phyloP scores from a whole-genome alignment of 2,888 invertebrate species.

The Melipona beecheii region DNA sequence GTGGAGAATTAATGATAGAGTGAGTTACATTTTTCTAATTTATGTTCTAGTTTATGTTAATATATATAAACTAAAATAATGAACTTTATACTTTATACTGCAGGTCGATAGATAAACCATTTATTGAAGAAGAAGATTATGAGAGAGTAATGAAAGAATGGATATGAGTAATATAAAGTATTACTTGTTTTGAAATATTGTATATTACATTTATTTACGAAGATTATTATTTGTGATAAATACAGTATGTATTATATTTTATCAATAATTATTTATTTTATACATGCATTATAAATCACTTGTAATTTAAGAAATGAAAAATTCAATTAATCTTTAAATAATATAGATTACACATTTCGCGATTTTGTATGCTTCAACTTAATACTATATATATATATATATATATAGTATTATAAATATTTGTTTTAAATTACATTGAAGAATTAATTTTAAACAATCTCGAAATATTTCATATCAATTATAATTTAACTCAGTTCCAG shows the following conservation, averaged over 20 bases:
- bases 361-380: neutral
- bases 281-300: conserved; percentile 23
- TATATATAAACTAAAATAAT: conserved; percentile 18
- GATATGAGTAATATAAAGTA: conserved; percentile 86
- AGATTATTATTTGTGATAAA: conserved; percentile 35
- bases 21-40: conserved; percentile 76
- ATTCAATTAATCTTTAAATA: neutral
- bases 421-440: neutral
- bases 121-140: conserved; percentile 93
- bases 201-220: conserved; percentile 42
- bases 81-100: conserved; percentile 65
- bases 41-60: conserved; percentile 6
- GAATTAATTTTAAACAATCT: conserved; percentile 14
- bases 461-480: neutral
- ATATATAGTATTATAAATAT: neutral
- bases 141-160: conserved; percentile 93
- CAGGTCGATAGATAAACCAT: conserved; percentile 94
- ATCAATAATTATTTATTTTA: conserved; percentile 45
- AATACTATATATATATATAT: neutral
- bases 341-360: neutral
- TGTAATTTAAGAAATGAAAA: conserved; percentile 30
- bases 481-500: conserved; percentile 22
- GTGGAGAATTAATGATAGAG: conserved; percentile 96
- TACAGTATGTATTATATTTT: conserved; percentile 25
- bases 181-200: conserved; percentile 12